These are phyloP conservation scores for Brachypteracias leptosomus DNA, from an alignment of 2,113 vertebrate genomes.

Conservation along the genomic window DNA sequence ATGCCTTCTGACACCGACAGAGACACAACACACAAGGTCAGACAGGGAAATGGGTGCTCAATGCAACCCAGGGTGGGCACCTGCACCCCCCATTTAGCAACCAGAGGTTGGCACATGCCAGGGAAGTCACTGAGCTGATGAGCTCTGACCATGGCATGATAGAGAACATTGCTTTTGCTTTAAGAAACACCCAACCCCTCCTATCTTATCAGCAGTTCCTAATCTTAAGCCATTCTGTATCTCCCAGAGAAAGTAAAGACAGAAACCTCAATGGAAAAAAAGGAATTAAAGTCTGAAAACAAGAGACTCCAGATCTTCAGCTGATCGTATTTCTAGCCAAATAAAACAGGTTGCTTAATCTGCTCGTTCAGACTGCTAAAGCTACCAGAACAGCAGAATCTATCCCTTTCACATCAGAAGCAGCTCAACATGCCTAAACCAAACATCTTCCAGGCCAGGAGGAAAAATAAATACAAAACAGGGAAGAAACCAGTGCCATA, in stretches of 20 bases:
- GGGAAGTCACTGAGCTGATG: accelerated
- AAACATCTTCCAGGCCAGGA: not conserved
- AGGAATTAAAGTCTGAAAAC: not conserved
- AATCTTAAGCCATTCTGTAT: not conserved
- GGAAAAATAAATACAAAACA: not conserved
- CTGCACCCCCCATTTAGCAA: accelerated
- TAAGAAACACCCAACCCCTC: not conserved
- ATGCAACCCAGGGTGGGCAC: accelerated
- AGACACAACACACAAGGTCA: not conserved
- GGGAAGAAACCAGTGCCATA: not conserved
- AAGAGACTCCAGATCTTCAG: not conserved
- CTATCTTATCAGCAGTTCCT: not conserved
- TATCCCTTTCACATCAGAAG: not conserved
- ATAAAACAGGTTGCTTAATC: constrained; percentile 5
- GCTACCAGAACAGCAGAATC: not conserved
- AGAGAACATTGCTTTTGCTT: not conserved
- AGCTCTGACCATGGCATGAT: accelerated
- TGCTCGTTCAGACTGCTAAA: not conserved
- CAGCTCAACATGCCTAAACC: not conserved
- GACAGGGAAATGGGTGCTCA: not conserved
- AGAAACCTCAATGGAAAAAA: not conserved
- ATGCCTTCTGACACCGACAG: not conserved
- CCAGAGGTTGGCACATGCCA: accelerated
- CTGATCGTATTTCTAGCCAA: not conserved
- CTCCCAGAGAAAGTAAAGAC: not conserved